Percentiles rank a stretch among this genome's conserved stretches.
These are phyloP conservation scores for Chlamydotis undulata DNA, from an alignment of 2,113 vertebrate genomes.

Conservation along the genomic window DNA sequence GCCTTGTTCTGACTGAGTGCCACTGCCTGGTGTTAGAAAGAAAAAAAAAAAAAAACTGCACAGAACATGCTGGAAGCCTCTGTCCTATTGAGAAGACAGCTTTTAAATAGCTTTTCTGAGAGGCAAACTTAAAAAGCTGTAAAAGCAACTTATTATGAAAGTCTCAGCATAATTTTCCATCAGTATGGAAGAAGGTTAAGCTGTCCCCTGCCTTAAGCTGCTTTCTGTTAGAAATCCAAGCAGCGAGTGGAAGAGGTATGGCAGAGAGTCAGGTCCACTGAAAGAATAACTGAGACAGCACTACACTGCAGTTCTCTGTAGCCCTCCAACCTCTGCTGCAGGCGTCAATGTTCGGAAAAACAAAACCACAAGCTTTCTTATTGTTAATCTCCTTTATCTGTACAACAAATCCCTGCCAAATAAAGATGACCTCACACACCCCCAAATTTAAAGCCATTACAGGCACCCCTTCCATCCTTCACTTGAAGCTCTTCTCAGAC, in stretches of 20 bases:
- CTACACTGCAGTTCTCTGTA: not conserved
- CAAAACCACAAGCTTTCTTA: not conserved
- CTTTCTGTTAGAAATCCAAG: slow-evolving; percentile 20
- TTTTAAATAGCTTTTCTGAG: slow-evolving; percentile 57
- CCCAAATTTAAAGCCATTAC: not conserved
- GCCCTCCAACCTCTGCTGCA: not conserved
- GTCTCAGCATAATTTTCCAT: slow-evolving; percentile 61
- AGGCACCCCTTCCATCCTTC: not conserved
- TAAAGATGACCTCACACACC: not conserved
- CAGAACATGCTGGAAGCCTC: slow-evolving; percentile 52
- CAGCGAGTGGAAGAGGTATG: not conserved
- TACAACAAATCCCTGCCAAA: not conserved
- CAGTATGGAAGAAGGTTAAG: slow-evolving; percentile 58
- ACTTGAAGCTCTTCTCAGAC: not conserved
- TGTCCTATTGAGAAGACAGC: slow-evolving; percentile 43
- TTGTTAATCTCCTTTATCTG: not conserved
- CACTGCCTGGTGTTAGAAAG: slow-evolving; percentile 12
- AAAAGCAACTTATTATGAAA: slow-evolving; percentile 59
- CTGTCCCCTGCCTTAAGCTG: slow-evolving; percentile 59
- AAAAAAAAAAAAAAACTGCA: not conserved
- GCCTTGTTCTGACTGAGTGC: slow-evolving; percentile 25
- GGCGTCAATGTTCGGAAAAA: not conserved
- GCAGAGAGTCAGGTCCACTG: not conserved
- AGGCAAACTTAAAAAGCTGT: slow-evolving; percentile 53
- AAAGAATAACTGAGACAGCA: slow-evolving; percentile 3